Evolutionary conservation across 1,140 invertebrate genomes (phyloP).

Genomic region (Periplaneta americana): DNA sequence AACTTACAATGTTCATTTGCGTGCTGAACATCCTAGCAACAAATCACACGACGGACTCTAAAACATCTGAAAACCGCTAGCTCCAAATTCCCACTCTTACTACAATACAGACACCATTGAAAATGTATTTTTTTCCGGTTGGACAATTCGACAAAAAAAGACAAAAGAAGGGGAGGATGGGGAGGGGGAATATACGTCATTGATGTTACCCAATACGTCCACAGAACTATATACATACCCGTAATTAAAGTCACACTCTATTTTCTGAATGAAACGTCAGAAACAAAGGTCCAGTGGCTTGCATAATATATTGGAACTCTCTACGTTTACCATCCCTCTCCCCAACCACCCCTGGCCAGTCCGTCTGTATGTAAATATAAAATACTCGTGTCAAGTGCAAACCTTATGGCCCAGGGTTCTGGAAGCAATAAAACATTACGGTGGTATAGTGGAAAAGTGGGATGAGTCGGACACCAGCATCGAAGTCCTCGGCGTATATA

Average conservation of each 20-base stretch:
- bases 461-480: neutral
- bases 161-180: no score
- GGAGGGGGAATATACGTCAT: neutral
- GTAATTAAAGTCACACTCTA: neutral
- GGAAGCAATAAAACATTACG: neutral
- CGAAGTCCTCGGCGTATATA: neutral
- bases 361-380: neutral
- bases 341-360: neutral
- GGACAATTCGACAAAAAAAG: neutral
- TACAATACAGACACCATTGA: neutral
- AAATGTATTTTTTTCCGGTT: neutral
- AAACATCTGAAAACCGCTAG: no score
- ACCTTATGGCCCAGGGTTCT: neutral
- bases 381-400: neutral
- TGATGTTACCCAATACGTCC: neutral
- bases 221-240: neutral
- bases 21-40: no score
- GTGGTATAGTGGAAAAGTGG: no score
- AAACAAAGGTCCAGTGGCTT: neutral
- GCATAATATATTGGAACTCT: no score
- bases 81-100: neutral
- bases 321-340: neutral
- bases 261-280: neutral
- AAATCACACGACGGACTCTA: no score
- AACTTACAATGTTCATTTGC: no score